Base-by-base conservation (phyloP, 2,113 vertebrate species). In the Galeopterus variegatus region DNA sequence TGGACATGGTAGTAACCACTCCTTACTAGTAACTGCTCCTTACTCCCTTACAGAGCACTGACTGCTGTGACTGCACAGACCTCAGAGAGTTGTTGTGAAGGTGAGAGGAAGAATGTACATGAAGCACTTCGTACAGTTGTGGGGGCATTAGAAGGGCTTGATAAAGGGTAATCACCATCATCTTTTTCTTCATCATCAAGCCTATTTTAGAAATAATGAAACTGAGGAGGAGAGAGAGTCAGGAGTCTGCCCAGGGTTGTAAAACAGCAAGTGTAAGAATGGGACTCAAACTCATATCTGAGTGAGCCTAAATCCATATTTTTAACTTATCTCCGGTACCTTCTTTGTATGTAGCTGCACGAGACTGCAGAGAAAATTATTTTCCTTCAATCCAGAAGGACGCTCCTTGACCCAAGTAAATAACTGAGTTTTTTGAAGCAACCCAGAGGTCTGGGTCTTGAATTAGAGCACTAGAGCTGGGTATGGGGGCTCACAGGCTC, bases 201-300 rank as follows among this genome's bases (percentile, higher is more conserved):
- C 23, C 14, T 83, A 13, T 79, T 88, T 93, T 36, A 67, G 79
- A 89, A 88, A 73, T n/a, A 80, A 65, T 56, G 56, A 87, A 82
- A 80, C 9, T 31, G 54, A 75, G 36, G 10, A 18, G 28, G 31
- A 81, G 60, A 94, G 88, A 87, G 56, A 72, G 41, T 81, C 77
- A 14, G n/a, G 8, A 36, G 23, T 58, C 28, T 70, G 7, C 6
- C 60, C 9, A 31, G 28, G 26, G 11, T 85, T 6, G 0, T 79
- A 62, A 81, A 87, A 58, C 24, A 24, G 19, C 72, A 77, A 58
- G 52, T 6, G 0, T 70, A 41, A 41, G 86, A 60, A 58, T 1
- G 79, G 54, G 54, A 85, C 62, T 45, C 48, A 70, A 58, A 88
- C 5, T 67, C 10, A 1, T 6, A 1, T 45, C 26, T 15, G 31